Conservation (phyloP, 1,140 invertebrate species). For the Lanistes nyassanus region DNA sequence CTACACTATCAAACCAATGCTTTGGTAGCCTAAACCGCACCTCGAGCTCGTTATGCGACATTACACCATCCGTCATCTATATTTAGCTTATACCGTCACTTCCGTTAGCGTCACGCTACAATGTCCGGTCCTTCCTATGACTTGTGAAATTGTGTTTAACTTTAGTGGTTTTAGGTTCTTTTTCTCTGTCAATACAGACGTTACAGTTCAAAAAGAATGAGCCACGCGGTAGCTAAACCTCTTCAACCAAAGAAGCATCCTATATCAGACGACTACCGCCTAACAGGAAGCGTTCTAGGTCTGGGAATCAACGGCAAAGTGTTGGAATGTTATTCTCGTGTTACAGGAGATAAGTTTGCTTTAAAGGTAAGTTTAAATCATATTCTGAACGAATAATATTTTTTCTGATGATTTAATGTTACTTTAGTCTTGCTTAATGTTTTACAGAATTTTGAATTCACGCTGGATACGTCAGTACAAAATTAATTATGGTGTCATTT, state of each 20-base stretch:
- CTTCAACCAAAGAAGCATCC: conserved; percentile 71
- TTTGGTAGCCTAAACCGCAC: no score
- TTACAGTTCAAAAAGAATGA: conserved; percentile 18
- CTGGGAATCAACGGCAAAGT: conserved; percentile 97
- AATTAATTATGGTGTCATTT: no score
- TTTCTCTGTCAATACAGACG: conserved; percentile 20
- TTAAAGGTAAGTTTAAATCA: conserved; percentile 76
- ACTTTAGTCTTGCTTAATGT: no score
- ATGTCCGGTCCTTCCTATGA: conserved; percentile 32
- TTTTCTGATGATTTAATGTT: no score
- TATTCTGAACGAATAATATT: no score
- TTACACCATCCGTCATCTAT: conserved; percentile 23
- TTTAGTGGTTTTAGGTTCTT: conserved; percentile 13
- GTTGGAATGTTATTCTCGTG: conserved; percentile 74
- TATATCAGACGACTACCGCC: conserved; percentile 92
- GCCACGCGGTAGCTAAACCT: conserved; percentile 30
- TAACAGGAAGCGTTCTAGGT: conserved; percentile 94
- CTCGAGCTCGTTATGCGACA: no score
- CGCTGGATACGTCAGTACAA: no score
- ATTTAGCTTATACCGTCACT: conserved; percentile 38
- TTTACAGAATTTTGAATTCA: no score
- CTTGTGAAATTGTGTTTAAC: conserved; percentile 17
- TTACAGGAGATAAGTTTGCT: conserved; percentile 81
- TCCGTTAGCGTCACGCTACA: conserved; percentile 32
- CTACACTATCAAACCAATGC: no score